These are phyloP conservation scores for Bhutanitis thaidina DNA, from an alignment of 2,888 invertebrate species.

Conservation along the genomic window DNA sequence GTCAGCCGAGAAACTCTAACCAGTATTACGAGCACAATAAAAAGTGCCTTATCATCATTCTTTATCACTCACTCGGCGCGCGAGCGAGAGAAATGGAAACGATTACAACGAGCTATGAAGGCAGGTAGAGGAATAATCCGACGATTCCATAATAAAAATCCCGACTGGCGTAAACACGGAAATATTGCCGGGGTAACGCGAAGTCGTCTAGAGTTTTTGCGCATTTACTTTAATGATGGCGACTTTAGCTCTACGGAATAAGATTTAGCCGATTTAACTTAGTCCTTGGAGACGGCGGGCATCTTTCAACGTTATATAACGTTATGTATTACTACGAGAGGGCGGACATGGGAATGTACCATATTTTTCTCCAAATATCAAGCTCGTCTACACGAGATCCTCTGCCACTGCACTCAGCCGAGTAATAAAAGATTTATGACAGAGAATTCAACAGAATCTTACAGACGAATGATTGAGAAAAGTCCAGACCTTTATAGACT, in stretches of 20 bases:
- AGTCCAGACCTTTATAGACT: too few relatives aligned
- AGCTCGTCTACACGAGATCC: too few relatives aligned
- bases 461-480: too few relatives aligned
- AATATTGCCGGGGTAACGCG: conserved; percentile 14
- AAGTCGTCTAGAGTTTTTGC: conserved; percentile 15
- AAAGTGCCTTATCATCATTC: conserved; percentile 7
- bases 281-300: neutral
- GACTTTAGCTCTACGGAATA: conserved; percentile 1
- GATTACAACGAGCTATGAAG: conserved; percentile 20
- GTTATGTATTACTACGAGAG: too few relatives aligned
- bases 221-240: conserved; percentile 11
- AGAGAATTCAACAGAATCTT: too few relatives aligned
- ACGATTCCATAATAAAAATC: conserved; percentile 34
- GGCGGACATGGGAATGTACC: too few relatives aligned
- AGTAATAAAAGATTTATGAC: too few relatives aligned
- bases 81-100: conserved; percentile 8
- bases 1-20: conserved; percentile 15
- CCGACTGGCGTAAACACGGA: conserved; percentile 30
- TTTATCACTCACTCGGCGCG: conserved; percentile 1
- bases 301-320: too few relatives aligned
- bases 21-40: conserved; percentile 18
- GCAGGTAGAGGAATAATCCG: conserved; percentile 25
- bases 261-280: neutral
- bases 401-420: too few relatives aligned
- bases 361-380: too few relatives aligned